phyloP scores from a whole-genome alignment of 1,140 invertebrate species.

The Sitophilus oryzae region DNA sequence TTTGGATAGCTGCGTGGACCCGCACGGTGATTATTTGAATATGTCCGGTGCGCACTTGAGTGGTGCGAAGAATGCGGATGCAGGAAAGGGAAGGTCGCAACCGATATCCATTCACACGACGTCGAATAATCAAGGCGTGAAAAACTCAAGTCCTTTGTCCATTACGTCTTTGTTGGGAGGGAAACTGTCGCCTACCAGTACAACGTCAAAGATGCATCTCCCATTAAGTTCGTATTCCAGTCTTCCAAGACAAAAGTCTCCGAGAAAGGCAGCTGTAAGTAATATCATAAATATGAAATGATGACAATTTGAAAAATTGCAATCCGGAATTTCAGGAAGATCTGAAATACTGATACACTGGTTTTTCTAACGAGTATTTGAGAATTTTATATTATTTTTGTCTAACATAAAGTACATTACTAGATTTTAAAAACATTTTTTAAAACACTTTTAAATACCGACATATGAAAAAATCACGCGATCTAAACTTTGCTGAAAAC shows the following conservation, averaged over 20 bases:
- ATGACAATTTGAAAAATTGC: too few relatives aligned
- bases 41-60: conserved; percentile 33
- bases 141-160: conserved; percentile 28
- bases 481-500: too few relatives aligned
- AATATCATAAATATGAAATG: too few relatives aligned
- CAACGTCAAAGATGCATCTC: conserved; percentile 44
- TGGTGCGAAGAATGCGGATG: conserved; percentile 29
- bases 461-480: too few relatives aligned
- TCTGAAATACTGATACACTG: too few relatives aligned
- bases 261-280: too few relatives aligned
- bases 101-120: conserved; percentile 53
- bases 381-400: too few relatives aligned
- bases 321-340: too few relatives aligned
- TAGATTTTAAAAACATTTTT: too few relatives aligned
- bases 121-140: conserved; percentile 8
- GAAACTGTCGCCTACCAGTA: conserved; percentile 44
- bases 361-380: too few relatives aligned
- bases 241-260: conserved; percentile 36
- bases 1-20: conserved; percentile 32
- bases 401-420: too few relatives aligned
- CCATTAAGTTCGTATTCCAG: conserved; percentile 39
- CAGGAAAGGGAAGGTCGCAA: conserved; percentile 50
- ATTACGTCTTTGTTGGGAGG: conserved; percentile 23
- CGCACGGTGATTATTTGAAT: conserved; percentile 42
- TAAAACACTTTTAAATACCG: too few relatives aligned